These are phyloP conservation scores for Zaprionus obscuricornis DNA, from an alignment of 2,888 invertebrate species.

Conservation along the genomic window DNA sequence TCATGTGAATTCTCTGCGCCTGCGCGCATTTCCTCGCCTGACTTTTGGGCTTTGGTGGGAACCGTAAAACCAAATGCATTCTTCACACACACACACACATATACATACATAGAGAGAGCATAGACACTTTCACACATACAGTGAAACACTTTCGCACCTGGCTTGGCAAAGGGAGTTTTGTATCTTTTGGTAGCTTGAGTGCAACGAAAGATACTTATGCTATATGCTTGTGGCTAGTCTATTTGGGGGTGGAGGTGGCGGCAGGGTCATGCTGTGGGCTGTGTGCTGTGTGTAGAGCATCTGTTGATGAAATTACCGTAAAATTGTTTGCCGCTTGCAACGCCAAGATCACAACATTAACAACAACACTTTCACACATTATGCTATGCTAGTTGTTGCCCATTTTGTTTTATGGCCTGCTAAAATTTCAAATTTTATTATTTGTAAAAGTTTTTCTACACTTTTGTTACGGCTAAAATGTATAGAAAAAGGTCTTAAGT, in stretches of 20 bases:
- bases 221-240: too few species aligned
- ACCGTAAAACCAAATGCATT: constrained; percentile 46
- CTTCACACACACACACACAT: too few species aligned
- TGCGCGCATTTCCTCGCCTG: constrained; percentile 63
- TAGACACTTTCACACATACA: constrained; percentile 52
- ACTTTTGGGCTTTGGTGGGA: constrained; percentile 38
- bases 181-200: too few species aligned
- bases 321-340: constrained; percentile 52
- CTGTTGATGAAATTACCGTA: constrained; percentile 57
- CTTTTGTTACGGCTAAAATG: constrained; percentile 18
- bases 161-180: neutral
- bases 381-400: constrained; percentile 46
- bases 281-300: constrained; percentile 31
- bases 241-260: constrained; percentile 1
- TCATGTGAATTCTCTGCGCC: constrained; percentile 71
- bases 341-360: constrained; percentile 31
- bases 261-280: constrained; percentile 6
- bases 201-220: neutral
- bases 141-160: too few species aligned
- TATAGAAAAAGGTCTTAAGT: constrained; percentile 1
- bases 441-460: constrained; percentile 13
- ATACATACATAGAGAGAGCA: too few species aligned
- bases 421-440: constrained; percentile 40
- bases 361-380: constrained; percentile 73
- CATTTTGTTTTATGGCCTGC: constrained; percentile 70